Percentiles rank a stretch among this genome's conserved stretches.
phyloP scores from a whole-genome alignment of 2,888 invertebrate species.

The Nematopogon swammerdamellus region DNA sequence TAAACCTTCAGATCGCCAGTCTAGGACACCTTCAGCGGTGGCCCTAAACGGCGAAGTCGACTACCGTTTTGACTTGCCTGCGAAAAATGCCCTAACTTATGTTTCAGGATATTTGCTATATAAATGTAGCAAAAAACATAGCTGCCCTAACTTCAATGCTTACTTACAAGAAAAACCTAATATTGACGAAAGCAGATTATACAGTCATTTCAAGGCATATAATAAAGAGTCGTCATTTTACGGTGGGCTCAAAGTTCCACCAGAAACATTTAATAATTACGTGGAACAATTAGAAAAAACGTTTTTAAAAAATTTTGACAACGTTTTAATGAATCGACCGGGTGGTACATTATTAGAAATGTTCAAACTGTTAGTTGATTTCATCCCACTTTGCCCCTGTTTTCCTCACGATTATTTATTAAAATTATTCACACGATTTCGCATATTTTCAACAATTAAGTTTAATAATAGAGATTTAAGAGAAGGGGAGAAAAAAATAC shows the following conservation, averaged over 20 bases:
- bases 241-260: conserved; percentile 2
- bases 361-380: neutral
- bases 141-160: conserved; percentile 2
- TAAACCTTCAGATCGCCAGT: neutral
- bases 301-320: conserved; percentile 1
- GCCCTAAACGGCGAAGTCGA: conserved; percentile 7
- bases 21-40: neutral
- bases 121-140: conserved; percentile 8
- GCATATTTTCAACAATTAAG: conserved; percentile 2
- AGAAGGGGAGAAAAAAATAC: too few relatives aligned
- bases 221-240: conserved; percentile 2
- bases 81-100: conserved; percentile 8
- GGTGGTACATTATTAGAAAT: neutral
- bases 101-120: conserved; percentile 8
- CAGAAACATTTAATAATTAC: neutral
- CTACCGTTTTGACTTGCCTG: conserved; percentile 9
- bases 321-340: conserved; percentile 1
- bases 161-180: neutral
- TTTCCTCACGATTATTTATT: conserved; percentile 7
- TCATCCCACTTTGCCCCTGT: conserved; percentile 5
- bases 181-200: conserved; percentile 1
- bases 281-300: neutral
- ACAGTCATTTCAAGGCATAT: conserved; percentile 1
- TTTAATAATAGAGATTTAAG: too few relatives aligned
- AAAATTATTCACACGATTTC: conserved; percentile 4